Conservation (phyloP, 1,140 invertebrate species). For the Metopolophium dirhodum region DNA sequence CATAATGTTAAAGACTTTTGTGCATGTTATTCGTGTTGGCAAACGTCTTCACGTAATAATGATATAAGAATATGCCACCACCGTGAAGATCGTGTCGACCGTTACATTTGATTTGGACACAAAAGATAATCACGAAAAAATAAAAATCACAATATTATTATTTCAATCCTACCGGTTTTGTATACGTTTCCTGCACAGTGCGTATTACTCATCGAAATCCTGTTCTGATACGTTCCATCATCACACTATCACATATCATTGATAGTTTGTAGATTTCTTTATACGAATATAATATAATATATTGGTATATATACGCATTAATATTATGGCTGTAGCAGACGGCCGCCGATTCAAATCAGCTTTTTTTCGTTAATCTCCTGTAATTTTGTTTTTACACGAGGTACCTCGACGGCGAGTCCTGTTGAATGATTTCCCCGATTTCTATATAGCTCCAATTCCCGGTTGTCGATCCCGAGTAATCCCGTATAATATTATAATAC, state of each 20-base stretch:
- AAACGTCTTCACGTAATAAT: not conserved
- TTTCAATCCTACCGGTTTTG: not conserved
- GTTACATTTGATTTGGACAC: not conserved
- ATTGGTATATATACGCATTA: not conserved
- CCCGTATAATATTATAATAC: not conserved
- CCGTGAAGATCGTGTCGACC: not conserved
- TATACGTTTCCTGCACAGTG: not conserved
- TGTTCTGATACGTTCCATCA: not conserved
- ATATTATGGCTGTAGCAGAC: not conserved
- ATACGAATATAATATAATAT: not conserved
- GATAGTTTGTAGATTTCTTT: not conserved
- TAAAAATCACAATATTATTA: not conserved
- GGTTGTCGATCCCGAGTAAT: not conserved
- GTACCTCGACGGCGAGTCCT: not conserved
- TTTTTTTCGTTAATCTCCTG: not conserved
- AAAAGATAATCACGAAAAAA: not conserved
- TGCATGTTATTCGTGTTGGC: not conserved
- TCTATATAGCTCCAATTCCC: not conserved
- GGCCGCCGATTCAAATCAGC: not conserved
- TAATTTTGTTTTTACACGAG: not conserved
- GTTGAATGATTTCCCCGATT: slow-evolving; percentile 24
- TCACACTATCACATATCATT: not conserved
- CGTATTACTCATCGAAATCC: not conserved
- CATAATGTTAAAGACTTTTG: slow-evolving; percentile 9
- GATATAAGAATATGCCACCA: not conserved